phyloP scores from a whole-genome alignment of 2,113 vertebrate species.

The Ctenodactylus gundi region DNA sequence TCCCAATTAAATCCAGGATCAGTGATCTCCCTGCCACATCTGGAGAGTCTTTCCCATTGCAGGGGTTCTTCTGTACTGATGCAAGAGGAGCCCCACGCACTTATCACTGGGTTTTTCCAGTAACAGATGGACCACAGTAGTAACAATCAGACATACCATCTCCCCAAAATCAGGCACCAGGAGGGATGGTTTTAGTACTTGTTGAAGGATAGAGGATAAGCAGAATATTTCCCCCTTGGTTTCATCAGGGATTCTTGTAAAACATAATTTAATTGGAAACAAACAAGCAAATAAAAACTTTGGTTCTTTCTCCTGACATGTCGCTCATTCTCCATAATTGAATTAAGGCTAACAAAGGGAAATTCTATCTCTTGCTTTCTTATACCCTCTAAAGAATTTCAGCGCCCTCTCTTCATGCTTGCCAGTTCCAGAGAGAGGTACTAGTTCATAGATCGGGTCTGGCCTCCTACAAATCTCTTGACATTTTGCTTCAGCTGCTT shows the following conservation, averaged over 20 bases:
- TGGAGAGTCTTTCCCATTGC: background rate
- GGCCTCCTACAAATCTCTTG: background rate
- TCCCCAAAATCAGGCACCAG: background rate
- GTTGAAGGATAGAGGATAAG: conserved; percentile 8
- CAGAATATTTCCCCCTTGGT: background rate
- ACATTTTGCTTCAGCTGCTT: background rate
- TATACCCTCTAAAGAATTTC: background rate
- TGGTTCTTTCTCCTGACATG: conserved; percentile 15
- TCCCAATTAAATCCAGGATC: background rate
- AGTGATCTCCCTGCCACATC: background rate
- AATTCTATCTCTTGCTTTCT: conserved; percentile 12
- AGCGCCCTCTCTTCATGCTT: background rate
- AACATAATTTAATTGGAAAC: conserved; percentile 49
- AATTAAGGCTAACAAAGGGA: conserved; percentile 55
- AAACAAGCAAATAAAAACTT: background rate
- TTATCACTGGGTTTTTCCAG: background rate
- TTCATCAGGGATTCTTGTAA: conserved; percentile 56
- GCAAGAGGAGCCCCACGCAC: background rate
- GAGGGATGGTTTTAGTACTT: background rate
- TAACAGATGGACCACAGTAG: background rate
- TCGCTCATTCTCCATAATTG: conserved; percentile 38
- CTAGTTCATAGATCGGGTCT: background rate
- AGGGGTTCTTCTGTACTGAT: background rate
- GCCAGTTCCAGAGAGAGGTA: background rate
- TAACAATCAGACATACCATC: background rate